These are phyloP conservation scores for Octopus sinensis DNA, from an alignment of 1,140 invertebrate genomes.

Conservation along the genomic window DNA sequence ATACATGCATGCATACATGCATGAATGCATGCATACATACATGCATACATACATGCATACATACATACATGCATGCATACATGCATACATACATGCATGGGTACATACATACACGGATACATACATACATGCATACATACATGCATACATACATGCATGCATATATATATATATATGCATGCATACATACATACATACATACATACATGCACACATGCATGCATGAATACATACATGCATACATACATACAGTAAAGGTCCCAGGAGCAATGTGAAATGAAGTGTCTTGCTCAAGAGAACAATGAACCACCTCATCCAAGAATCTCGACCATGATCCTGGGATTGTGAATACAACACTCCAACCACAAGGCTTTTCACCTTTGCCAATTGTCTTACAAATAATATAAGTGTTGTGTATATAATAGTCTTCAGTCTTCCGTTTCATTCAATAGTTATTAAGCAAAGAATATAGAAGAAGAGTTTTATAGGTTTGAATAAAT, in stretches of 20 bases:
- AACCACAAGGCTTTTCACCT: no score
- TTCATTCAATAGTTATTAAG: no score
- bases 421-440: no score
- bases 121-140: not conserved
- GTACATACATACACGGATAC: conserved; percentile 21
- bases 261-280: no score
- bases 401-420: no score
- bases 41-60: conserved; percentile 35
- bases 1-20: conserved; percentile 34
- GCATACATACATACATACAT: not conserved
- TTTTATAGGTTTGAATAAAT: no score
- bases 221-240: not conserved
- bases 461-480: no score
- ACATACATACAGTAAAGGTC: not conserved
- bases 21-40: conserved; percentile 35
- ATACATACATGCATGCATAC: conserved; percentile 32
- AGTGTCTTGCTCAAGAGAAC: no score
- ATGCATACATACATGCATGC: not conserved
- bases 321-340: no score
- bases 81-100: conserved; percentile 31
- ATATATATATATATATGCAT: not conserved
- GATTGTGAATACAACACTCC: no score
- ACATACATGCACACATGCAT: not conserved
- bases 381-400: no score
- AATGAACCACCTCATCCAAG: no score